Conservation (phyloP, 2,888 invertebrate genomes). For the Miltochrista miniata region DNA sequence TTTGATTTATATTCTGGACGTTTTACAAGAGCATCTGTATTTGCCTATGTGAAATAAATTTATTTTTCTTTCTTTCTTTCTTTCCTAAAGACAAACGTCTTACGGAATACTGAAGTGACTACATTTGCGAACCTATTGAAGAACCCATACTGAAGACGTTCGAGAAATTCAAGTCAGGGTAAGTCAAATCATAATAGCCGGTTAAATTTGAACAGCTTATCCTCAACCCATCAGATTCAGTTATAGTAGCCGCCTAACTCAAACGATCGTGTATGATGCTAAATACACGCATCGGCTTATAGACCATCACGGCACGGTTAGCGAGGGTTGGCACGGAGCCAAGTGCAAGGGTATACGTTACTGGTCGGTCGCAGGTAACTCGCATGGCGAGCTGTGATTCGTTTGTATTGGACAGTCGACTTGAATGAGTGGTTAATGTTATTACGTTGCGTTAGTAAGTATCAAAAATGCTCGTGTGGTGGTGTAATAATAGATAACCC, state of each 20-base stretch:
- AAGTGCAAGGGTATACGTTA: slow-evolving; percentile 25
- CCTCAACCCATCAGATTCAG: slow-evolving; percentile 6
- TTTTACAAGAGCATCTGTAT: too few relatives aligned
- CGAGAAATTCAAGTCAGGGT: too few relatives aligned
- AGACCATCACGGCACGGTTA: slow-evolving; percentile 31
- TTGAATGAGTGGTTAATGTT: slow-evolving; percentile 8
- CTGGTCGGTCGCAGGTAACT: slow-evolving; percentile 39
- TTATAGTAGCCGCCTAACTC: slow-evolving; percentile 9
- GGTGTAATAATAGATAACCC: too few relatives aligned
- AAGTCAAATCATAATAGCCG: too few relatives aligned
- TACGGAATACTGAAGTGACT: too few relatives aligned
- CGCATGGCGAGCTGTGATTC: slow-evolving; percentile 12
- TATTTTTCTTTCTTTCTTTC: too few relatives aligned
- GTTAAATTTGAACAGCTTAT: too few relatives aligned
- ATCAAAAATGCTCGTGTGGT: background rate
- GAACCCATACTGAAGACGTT: too few relatives aligned
- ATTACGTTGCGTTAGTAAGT: background rate
- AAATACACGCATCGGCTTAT: slow-evolving; percentile 38
- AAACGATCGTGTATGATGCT: slow-evolving; percentile 14
- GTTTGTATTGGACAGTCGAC: slow-evolving; percentile 10
- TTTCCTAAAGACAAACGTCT: too few relatives aligned
- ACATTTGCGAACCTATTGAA: too few relatives aligned
- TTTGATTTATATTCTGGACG: too few relatives aligned
- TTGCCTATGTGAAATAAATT: too few relatives aligned
- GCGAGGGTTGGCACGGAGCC: slow-evolving; percentile 31